Conservation (phyloP, 1,140 invertebrate species). For the Leptinotarsa defecta region DNA sequence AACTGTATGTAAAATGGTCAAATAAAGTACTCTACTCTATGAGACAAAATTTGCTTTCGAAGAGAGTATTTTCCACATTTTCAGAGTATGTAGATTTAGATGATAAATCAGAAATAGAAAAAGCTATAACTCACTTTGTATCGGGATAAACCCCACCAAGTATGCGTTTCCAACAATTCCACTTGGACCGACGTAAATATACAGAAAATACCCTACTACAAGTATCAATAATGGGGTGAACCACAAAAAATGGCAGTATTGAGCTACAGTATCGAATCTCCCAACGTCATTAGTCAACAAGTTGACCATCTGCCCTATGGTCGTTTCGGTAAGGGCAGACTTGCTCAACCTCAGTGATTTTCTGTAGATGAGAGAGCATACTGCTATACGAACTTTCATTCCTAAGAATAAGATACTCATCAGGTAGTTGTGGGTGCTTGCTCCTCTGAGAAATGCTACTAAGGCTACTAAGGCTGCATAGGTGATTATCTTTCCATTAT, state of each 20-base stretch:
- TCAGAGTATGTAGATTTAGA: conserved; percentile 59
- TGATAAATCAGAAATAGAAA: conserved; percentile 69
- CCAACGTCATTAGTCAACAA: conserved; percentile 82
- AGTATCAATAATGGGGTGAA: conserved; percentile 76
- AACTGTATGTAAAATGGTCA: too few relatives aligned
- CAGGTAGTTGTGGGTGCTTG: background rate
- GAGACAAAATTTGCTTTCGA: too few relatives aligned
- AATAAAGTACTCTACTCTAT: too few relatives aligned
- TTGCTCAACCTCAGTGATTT: conserved; percentile 74
- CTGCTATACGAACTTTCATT: conserved; percentile 80
- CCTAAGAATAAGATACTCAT: conserved; percentile 70
- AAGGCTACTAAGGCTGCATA: too few relatives aligned
- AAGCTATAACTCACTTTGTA: conserved; percentile 70
- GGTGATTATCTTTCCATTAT: too few relatives aligned
- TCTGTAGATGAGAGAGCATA: conserved; percentile 80
- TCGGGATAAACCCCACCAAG: conserved; percentile 80
- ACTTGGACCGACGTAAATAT: conserved; percentile 69
- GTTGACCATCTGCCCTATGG: conserved; percentile 84
- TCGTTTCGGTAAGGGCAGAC: conserved; percentile 74
- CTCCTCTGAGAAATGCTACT: background rate
- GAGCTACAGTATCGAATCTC: conserved; percentile 68
- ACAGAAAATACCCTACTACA: conserved; percentile 75
- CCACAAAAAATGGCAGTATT: conserved; percentile 70
- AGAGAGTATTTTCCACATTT: too few relatives aligned
- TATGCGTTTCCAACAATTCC: conserved; percentile 77